Evolutionary conservation across 1,140 invertebrate genomes (phyloP).

Genomic region (Drosophila arizonae): DNA sequence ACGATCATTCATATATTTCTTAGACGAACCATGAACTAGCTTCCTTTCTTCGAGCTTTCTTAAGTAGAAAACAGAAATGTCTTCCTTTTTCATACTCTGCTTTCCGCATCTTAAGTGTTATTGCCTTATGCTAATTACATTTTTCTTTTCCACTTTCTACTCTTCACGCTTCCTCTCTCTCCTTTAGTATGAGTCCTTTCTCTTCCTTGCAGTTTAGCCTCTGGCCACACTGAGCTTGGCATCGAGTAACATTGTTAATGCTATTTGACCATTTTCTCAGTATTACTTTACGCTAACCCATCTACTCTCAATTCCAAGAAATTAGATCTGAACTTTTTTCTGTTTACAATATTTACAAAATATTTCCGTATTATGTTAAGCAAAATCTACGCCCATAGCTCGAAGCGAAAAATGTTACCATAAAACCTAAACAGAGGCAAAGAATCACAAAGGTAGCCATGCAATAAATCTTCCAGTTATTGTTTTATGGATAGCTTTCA

Average conservation of each 20-base stretch:
- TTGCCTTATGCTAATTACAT: not conserved
- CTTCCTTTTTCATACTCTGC: not conserved
- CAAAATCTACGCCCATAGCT: not conserved
- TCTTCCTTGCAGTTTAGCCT: not conserved
- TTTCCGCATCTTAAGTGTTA: not conserved
- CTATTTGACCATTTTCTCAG: slow-evolving; percentile 17
- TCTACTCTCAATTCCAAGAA: not conserved
- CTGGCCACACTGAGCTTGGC: not conserved
- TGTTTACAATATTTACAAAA: not conserved
- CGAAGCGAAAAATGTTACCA: slow-evolving; percentile 4
- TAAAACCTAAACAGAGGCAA: slow-evolving; percentile 35
- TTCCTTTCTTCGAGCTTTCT: not conserved
- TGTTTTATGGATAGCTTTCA: slow-evolving; percentile 62
- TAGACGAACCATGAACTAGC: too few species aligned
- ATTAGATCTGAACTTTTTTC: not conserved
- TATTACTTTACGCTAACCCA: slow-evolving; percentile 6
- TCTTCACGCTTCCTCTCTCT: not conserved
- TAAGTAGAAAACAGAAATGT: not conserved
- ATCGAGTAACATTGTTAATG: not conserved
- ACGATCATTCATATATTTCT: too few species aligned
- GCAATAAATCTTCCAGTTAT: slow-evolving; percentile 73
- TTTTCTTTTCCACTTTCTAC: not conserved
- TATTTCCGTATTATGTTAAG: not conserved
- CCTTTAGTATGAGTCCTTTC: slow-evolving; percentile 16
- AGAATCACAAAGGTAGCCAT: slow-evolving; percentile 26